Evolutionary conservation across 1,140 invertebrate genomes (phyloP), one percentile per base, ranked within the genome.

Genomic region (Pachyrhynchus sulphureomaculatus): DNA sequence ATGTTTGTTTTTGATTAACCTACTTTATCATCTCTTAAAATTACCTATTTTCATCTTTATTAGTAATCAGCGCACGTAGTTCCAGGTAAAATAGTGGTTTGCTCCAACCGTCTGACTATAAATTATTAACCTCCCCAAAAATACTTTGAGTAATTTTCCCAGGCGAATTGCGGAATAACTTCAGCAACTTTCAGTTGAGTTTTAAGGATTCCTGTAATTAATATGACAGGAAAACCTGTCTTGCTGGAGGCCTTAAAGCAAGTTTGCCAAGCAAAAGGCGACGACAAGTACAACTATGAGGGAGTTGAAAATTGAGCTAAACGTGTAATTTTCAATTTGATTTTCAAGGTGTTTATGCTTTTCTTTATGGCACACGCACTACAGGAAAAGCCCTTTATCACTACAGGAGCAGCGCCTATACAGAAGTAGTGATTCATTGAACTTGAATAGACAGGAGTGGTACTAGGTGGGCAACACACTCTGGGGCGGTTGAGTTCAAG

Each of bases 191-290:
- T 42, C 33, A 49, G 34, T 42, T 15, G 13, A 41, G 41, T 37
- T 42, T 44, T 48, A 62, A 66, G 62, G 60, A 44, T 66, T 29
- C 63, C 47, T 54, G 52, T 58, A 66, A 66, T 66, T 66, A 64
- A 67, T 67, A 64, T 67, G 65, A 67, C 62, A 62, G 48, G 62
- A 67, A 67, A 67, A 67, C 63, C 65, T 67, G 65, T 63, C 62
- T 67, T 37, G 61, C 65, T 45, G n/a, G 34, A 51, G 42, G 65
- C 65, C 29, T 61, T 67, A 67, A 64, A 67, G 37, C 42, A 67
- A 67, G 56, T 67, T 67, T 64, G 51, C 48, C 51, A 42, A 63
- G 65, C 56, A 64, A 56, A 66, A 66, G 13, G 61, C 62, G 65
- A 29, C 39, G 44, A 65, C 56, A 56, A 45, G 63, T 52, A 42